A percentile compares a stretch with the other conserved stretches of the same genome.
Conservation (phyloP, 2,888 invertebrate genomes). For the Leptodirus hochenwartii region DNA sequence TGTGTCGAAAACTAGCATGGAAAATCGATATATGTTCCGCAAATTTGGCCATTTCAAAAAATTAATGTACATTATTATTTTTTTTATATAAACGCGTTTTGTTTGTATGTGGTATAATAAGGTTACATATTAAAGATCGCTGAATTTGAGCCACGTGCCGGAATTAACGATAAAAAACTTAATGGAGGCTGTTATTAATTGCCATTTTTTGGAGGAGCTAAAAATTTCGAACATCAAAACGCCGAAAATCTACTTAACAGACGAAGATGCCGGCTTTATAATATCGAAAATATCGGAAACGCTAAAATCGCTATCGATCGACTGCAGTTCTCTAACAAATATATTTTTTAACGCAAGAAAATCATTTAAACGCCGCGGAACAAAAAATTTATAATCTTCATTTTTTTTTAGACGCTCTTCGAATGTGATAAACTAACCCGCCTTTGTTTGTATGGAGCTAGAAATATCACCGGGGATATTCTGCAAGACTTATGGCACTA, state of each 20-base stretch:
- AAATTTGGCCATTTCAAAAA: conserved; percentile 12
- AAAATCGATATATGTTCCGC: conserved; percentile 12
- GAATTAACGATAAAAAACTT: conserved; percentile 13
- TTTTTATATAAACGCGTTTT: too few relatives aligned
- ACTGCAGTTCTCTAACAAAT: conserved; percentile 14
- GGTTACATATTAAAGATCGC: conserved; percentile 12
- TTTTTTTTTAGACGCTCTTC: conserved; percentile 13
- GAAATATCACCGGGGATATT: conserved; percentile 15
- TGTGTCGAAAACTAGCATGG: conserved; percentile 15
- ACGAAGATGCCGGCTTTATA: conserved; percentile 16
- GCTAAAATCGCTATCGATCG: conserved; percentile 15
- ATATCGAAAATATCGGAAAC: conserved; percentile 13
- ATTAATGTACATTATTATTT: too few relatives aligned
- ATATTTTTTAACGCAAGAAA: conserved; percentile 14
- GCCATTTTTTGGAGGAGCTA: conserved; percentile 15
- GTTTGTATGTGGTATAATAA: too few relatives aligned
- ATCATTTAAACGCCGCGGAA: not conserved
- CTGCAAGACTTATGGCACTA: conserved; percentile 14
- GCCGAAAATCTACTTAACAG: conserved; percentile 12
- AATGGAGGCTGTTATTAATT: conserved; percentile 15
- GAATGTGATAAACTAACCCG: conserved; percentile 14
- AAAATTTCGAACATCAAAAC: conserved; percentile 14
- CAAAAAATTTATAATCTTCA: conserved; percentile 1
- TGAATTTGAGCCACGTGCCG: conserved; percentile 15
- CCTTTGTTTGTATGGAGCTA: conserved; percentile 14